Evolutionary conservation across 64 coral and sea anemone species (phyloP).

Genomic region (Porites australiensis): DNA sequence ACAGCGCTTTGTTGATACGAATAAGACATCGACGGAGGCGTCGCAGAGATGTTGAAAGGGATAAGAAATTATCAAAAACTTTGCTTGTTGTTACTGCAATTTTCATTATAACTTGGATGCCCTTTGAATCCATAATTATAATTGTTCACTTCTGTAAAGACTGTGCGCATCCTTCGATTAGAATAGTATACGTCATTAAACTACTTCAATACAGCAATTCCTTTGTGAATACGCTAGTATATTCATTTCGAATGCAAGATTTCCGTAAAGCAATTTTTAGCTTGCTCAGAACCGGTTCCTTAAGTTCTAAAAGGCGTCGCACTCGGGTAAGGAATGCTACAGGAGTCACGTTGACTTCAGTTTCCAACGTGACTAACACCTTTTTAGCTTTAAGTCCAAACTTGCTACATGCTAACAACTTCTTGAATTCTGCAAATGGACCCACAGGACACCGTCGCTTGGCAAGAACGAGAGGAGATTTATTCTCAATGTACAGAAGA

Average conservation of each 20-base stretch:
- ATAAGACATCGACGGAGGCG: slow-evolving; percentile 3
- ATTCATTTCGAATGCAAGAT: slow-evolving; percentile 68
- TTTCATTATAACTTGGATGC: slow-evolving; percentile 33
- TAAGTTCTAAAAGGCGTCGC: slow-evolving; percentile 1
- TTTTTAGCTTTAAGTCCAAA: slow-evolving; percentile 13
- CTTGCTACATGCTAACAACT: neutral
- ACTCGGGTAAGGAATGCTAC: neutral
- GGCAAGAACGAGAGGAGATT: slow-evolving; percentile 6
- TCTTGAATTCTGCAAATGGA: neutral
- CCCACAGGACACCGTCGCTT: neutral
- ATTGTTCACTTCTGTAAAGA: slow-evolving; percentile 19
- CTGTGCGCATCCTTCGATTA: neutral
- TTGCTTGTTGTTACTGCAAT: slow-evolving; percentile 24
- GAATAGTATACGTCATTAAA: slow-evolving; percentile 26
- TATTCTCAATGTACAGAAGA: slow-evolving; percentile 27
- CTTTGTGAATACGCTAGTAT: slow-evolving; percentile 52
- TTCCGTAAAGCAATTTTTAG: slow-evolving; percentile 25
- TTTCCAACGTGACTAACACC: slow-evolving; percentile 11
- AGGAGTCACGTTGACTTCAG: slow-evolving; percentile 6
- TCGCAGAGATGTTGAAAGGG: slow-evolving; percentile 2
- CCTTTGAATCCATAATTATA: slow-evolving; percentile 35
- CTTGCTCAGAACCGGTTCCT: neutral
- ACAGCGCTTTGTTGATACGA: slow-evolving; percentile 5
- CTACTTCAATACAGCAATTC: slow-evolving; percentile 63
- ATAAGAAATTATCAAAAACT: slow-evolving; percentile 13